phyloP scores from a whole-genome alignment of 2,888 invertebrate species.

The Trissoscelio sp. region DNA sequence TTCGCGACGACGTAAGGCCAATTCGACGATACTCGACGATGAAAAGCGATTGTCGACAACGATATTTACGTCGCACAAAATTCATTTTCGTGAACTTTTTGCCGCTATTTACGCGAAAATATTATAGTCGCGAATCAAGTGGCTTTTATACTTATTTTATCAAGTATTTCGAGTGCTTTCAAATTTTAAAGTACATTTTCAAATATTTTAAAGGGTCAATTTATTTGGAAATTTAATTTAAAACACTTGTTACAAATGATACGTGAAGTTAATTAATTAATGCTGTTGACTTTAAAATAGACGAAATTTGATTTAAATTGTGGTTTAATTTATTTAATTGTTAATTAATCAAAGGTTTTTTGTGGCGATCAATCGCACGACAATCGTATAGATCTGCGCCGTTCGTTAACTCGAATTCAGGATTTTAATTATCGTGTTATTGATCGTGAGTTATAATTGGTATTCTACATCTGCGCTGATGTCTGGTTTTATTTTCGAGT shows the following conservation, averaged over 20 bases:
- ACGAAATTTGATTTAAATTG: no score
- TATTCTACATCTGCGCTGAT: slow-evolving; percentile 9
- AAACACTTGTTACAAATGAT: no score
- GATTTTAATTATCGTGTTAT: slow-evolving; percentile 14
- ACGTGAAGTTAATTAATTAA: no score
- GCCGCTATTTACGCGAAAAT: neutral
- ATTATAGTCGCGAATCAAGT: neutral
- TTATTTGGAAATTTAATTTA: no score
- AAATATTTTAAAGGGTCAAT: no score
- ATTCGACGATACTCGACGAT: neutral
- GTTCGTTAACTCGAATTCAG: slow-evolving; percentile 1
- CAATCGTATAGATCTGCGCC: no score
- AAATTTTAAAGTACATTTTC: no score
- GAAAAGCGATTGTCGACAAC: slow-evolving; percentile 1
- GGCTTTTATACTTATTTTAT: no score
- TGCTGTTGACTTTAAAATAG: no score
- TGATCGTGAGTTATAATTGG: slow-evolving; percentile 47
- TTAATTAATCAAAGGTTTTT: neutral
- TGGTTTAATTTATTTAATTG: slow-evolving; percentile 13
- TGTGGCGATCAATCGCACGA: neutral
- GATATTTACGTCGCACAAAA: slow-evolving; percentile 20
- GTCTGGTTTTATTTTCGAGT: slow-evolving; percentile 46
- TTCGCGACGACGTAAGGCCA: slow-evolving; percentile 3
- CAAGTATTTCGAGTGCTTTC: no score
- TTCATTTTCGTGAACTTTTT: slow-evolving; percentile 6